Percentiles rank a stretch among this genome's conserved stretches.
These are phyloP conservation scores for Cordylochernes scorpioides DNA, from an alignment of 2,888 invertebrate species.

Conservation along the genomic window DNA sequence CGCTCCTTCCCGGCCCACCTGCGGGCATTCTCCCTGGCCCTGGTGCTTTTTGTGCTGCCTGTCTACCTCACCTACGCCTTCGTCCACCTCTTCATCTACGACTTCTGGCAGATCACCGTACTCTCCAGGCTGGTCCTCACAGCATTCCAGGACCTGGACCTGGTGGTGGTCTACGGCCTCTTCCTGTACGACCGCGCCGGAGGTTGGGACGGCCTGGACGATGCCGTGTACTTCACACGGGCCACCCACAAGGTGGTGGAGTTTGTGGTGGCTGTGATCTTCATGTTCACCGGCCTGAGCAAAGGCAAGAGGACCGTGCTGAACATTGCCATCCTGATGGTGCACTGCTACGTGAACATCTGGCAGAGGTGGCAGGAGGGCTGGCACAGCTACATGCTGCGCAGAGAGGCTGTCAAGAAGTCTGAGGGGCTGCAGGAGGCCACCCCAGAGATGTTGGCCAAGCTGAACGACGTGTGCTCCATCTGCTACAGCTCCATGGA, in stretches of 20 bases:
- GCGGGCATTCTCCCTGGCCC: slow-evolving; percentile 22
- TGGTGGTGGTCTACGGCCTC: slow-evolving; percentile 26
- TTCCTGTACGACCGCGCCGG: slow-evolving; percentile 26
- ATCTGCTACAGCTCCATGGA: slow-evolving; percentile 27
- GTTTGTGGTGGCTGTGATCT: slow-evolving; percentile 27
- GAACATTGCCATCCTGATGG: slow-evolving; percentile 25
- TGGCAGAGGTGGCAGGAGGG: slow-evolving; percentile 27
- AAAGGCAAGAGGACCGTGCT: slow-evolving; percentile 25
- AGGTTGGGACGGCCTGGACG: slow-evolving; percentile 27
- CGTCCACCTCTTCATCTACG: slow-evolving; percentile 23
- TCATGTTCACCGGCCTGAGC: slow-evolving; percentile 25
- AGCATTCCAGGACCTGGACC: slow-evolving; percentile 24
- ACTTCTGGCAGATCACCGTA: slow-evolving; percentile 28
- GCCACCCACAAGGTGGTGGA: slow-evolving; percentile 26
- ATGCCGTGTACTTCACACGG: slow-evolving; percentile 26
- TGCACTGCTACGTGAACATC: slow-evolving; percentile 30
- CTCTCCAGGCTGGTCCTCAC: slow-evolving; percentile 27
- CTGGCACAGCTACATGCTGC: slow-evolving; percentile 24
- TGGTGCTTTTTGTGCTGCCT: slow-evolving; percentile 23
- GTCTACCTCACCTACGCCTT: slow-evolving; percentile 24
- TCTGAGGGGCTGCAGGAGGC: slow-evolving; percentile 25
- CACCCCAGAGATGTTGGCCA: slow-evolving; percentile 20
- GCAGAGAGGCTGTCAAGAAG: slow-evolving; percentile 26
- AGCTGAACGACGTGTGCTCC: slow-evolving; percentile 27
- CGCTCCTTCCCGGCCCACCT: slow-evolving; percentile 20